phyloP scores from a whole-genome alignment of 2,888 invertebrate genomes.

The Tetranychus truncatus region DNA sequence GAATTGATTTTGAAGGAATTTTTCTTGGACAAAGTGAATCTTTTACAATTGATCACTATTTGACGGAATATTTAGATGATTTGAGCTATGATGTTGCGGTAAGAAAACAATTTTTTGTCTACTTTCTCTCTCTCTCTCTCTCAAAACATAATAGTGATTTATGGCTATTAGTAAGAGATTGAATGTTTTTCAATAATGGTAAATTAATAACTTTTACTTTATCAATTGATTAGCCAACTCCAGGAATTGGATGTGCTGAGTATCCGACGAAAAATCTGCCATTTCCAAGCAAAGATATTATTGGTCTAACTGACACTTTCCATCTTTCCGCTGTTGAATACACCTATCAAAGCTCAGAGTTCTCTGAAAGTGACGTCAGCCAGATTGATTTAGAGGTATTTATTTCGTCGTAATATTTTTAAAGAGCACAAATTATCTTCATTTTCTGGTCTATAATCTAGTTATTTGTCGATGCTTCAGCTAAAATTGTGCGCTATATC shows the following conservation, averaged over 20 bases:
- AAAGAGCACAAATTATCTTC: neutral
- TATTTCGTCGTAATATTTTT: neutral
- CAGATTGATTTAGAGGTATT: neutral
- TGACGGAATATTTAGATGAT: neutral
- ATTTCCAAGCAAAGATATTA: neutral
- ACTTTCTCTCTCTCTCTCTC: neutral
- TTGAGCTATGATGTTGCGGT: neutral
- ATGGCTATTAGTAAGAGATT: too few species aligned
- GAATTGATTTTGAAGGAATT: neutral
- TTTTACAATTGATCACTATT: neutral
- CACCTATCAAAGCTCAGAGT: neutral
- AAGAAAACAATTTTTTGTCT: neutral
- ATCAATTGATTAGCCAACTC: neutral
- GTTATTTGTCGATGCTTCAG: neutral
- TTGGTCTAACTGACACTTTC: neutral
- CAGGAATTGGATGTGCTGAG: neutral
- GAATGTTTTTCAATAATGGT: too few species aligned
- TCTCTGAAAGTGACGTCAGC: too few species aligned
- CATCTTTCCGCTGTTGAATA: neutral
- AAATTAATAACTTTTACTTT: neutral
- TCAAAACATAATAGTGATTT: too few species aligned
- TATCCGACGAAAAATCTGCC: neutral
- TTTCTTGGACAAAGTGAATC: neutral
- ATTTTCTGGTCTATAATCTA: neutral
- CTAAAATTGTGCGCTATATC: neutral